These are phyloP conservation scores for Melikaiella ostensackeni DNA, from an alignment of 2,888 invertebrate species.

Conservation along the genomic window DNA sequence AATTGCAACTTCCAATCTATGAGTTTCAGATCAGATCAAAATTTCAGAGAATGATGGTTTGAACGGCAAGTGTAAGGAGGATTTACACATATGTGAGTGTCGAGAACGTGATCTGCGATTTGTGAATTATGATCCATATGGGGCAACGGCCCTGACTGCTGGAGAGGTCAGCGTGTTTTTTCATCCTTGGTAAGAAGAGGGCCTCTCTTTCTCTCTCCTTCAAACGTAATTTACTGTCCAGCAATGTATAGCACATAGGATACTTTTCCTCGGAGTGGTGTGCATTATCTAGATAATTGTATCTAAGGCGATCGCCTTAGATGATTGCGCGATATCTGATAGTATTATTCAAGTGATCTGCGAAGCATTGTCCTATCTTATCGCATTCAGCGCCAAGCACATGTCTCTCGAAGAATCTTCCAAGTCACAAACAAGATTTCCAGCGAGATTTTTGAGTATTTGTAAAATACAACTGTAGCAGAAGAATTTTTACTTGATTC, in stretches of 20 bases:
- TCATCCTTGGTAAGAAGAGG: constrained; percentile 43
- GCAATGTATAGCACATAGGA: constrained; percentile 51
- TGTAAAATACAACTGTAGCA: neutral
- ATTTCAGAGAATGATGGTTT: neutral
- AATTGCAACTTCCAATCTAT: neutral
- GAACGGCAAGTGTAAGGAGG: neutral
- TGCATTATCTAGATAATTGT: constrained; percentile 68
- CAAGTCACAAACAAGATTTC: constrained; percentile 33
- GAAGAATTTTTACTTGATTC: no score
- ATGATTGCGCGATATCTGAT: constrained; percentile 61
- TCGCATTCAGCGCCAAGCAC: constrained; percentile 45
- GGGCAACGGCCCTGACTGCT: constrained; percentile 47
- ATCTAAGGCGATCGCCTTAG: constrained; percentile 66
- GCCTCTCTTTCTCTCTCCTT: constrained; percentile 31
- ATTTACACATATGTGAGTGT: constrained; percentile 9
- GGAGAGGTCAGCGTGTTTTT: constrained; percentile 57
- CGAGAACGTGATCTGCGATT: constrained; percentile 50
- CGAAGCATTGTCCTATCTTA: constrained; percentile 52
- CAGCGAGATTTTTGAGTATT: constrained; percentile 20
- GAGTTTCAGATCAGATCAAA: neutral
- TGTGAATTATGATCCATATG: constrained; percentile 60
- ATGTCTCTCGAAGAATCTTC: constrained; percentile 41
- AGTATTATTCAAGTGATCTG: constrained; percentile 51
- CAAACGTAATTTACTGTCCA: constrained; percentile 65
- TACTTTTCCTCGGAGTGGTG: constrained; percentile 48